phyloP scores from a whole-genome alignment of 1,140 invertebrate genomes.

The Dreissena polymorpha region DNA sequence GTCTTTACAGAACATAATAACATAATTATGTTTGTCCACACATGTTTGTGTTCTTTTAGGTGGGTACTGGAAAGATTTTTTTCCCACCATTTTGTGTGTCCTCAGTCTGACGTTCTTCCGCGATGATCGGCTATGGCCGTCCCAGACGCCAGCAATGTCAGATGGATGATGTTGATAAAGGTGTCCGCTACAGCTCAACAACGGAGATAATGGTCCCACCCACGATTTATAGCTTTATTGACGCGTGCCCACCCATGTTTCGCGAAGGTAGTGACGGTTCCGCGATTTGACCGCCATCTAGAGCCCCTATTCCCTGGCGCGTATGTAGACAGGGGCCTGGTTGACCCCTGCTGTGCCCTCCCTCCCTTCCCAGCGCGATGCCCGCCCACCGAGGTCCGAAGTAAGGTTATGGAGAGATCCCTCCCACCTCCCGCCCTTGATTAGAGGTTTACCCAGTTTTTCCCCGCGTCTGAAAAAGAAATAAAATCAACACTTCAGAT shows the following conservation, averaged over 20 bases:
- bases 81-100: too few species aligned
- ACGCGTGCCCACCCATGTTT: conserved; percentile 68
- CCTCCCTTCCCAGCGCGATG: conserved; percentile 68
- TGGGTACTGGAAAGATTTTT: too few species aligned
- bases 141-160: too few species aligned
- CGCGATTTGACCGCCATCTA: conserved; percentile 48
- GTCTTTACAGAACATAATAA: too few species aligned
- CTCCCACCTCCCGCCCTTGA: conserved; percentile 49
- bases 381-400: conserved; percentile 50
- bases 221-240: background rate
- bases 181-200: background rate
- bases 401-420: conserved; percentile 39
- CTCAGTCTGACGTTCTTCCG: too few species aligned
- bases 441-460: conserved; percentile 43
- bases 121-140: too few species aligned
- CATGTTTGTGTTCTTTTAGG: too few species aligned
- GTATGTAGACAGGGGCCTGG: conserved; percentile 64
- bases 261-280: conserved; percentile 53
- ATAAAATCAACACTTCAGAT: conserved; percentile 39
- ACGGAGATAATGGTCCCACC: background rate
- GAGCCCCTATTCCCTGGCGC: conserved; percentile 36
- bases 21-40: too few species aligned
- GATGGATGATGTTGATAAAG: too few species aligned
- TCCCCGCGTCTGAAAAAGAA: conserved; percentile 60
- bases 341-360: conserved; percentile 56